Evolutionary conservation across 2,888 invertebrate species (phyloP), one percentile per base, ranked within the genome.

Genomic region (Merodon equestris): DNA sequence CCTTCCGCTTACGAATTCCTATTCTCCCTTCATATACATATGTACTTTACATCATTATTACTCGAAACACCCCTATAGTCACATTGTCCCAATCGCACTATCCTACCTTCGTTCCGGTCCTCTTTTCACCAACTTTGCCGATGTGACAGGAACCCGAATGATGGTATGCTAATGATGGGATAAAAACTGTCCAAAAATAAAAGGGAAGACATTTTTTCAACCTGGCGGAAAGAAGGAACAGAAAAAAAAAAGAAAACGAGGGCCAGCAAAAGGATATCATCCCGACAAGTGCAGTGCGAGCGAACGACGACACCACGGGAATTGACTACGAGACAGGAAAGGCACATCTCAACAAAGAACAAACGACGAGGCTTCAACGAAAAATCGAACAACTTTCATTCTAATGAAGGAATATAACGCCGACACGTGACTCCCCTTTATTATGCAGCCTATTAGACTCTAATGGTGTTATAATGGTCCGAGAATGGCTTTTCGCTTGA

Each of bases 401-500:
- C 77, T 79, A 79, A 79, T 79, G 79, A 79, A 79, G 79, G 79
- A 79, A 79, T 79, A 79, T 79, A 73, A 68, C 40, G 68, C 53
- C 40, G 48, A 68, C 63, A 79, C 79, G 79, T 79, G 79, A 79
- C 74, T 60, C 66, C 63, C 72, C 79, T 68, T 79, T 73, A 74
- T 73, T 73, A 79, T 79, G 79, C 79, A 64, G 73, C 79, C 79
- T 82, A 77, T 81, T 82, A 81, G 72, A 81, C 77, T 77, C 75
- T 81, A 82, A 82, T 82, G 82, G 82, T 54, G 77, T 74, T 77
- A 79, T 82, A 82, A 82, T 82, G 76, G 81, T 81, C 81, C 56
- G 77, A 77, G 63, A 82, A 81, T 81, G 77, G 79, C 74, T 79
- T 72, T 7, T 77, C 73, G 68, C 71, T 81, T 77, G 81, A 82